Evolutionary conservation across 1,140 invertebrate species (phyloP).

Genomic region (Apis cerana): DNA sequence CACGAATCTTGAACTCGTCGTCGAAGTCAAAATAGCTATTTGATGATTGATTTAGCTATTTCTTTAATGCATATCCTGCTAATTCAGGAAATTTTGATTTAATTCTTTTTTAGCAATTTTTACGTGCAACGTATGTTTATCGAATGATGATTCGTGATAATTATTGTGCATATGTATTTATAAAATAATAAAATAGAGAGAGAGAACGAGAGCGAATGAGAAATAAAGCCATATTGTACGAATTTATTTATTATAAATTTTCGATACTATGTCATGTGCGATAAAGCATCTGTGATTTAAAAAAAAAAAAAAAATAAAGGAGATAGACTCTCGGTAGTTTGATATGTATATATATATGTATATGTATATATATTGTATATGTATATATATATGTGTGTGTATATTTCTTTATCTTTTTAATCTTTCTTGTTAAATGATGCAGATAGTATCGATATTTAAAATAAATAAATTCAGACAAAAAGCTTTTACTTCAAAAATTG

Average conservation of each 20-base stretch:
- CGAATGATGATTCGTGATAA: slow-evolving; percentile 50
- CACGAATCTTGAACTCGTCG: slow-evolving; percentile 40
- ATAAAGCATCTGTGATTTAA: slow-evolving; percentile 1
- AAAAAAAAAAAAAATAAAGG: not conserved
- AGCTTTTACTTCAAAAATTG: slow-evolving; percentile 36
- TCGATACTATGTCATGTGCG: slow-evolving; percentile 18
- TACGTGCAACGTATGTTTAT: slow-evolving; percentile 37
- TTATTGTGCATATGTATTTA: slow-evolving; percentile 60
- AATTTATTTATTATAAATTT: slow-evolving; percentile 65
- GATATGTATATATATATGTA: slow-evolving; percentile 11
- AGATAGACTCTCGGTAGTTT: slow-evolving; percentile 25
- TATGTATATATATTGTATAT: slow-evolving; percentile 16
- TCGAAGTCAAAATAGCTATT: slow-evolving; percentile 48
- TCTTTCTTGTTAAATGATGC: slow-evolving; percentile 18
- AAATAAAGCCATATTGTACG: slow-evolving; percentile 53
- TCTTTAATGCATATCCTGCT: slow-evolving; percentile 29
- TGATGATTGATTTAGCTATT: slow-evolving; percentile 32
- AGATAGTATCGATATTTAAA: slow-evolving; percentile 43
- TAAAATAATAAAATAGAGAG: slow-evolving; percentile 45
- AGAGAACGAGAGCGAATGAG: slow-evolving; percentile 29
- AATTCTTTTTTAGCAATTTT: slow-evolving; percentile 37
- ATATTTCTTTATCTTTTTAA: slow-evolving; percentile 29
- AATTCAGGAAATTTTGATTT: slow-evolving; percentile 42
- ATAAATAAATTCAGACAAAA: slow-evolving; percentile 63
- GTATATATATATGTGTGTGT: slow-evolving; percentile 1